Percentiles rank a stretch among this genome's conserved stretches.
Evolutionary conservation across 2,888 invertebrate genomes (phyloP).

Genomic region (Catocala nupta): DNA sequence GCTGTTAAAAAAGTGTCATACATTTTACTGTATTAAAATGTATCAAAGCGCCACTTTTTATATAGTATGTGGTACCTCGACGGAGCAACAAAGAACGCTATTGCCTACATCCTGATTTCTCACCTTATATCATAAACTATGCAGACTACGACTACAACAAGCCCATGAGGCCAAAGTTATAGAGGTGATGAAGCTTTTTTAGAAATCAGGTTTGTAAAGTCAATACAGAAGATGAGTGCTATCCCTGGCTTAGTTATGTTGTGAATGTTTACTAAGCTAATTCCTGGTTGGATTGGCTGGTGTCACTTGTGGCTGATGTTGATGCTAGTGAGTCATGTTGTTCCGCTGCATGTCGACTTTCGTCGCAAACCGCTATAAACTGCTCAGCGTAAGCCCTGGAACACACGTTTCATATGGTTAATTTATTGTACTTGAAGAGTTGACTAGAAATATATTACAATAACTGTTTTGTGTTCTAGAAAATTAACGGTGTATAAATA

Average conservation of each 20-base stretch:
- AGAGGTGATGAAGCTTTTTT: too few species aligned
- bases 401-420: conserved; percentile 11
- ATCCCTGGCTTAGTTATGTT: too few species aligned
- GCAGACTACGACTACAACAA: too few species aligned
- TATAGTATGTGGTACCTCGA: background rate
- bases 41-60: conserved; percentile 20
- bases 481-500: too few species aligned
- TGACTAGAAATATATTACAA: background rate
- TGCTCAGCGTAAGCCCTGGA: conserved; percentile 88
- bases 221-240: too few species aligned
- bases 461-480: too few species aligned
- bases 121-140: too few species aligned
- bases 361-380: conserved; percentile 89
- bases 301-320: conserved; percentile 71
- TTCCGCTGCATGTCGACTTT: conserved; percentile 82
- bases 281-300: conserved; percentile 56
- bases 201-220: background rate
- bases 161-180: too few species aligned
- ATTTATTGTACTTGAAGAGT: too few species aligned
- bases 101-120: background rate
- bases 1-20: conserved; percentile 20
- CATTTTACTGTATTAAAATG: conserved; percentile 27
- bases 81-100: background rate
- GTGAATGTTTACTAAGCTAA: conserved; percentile 26
- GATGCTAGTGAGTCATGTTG: conserved; percentile 79